Conservation (phyloP, 2,113 vertebrate species). For the Larimichthys crocea region DNA sequence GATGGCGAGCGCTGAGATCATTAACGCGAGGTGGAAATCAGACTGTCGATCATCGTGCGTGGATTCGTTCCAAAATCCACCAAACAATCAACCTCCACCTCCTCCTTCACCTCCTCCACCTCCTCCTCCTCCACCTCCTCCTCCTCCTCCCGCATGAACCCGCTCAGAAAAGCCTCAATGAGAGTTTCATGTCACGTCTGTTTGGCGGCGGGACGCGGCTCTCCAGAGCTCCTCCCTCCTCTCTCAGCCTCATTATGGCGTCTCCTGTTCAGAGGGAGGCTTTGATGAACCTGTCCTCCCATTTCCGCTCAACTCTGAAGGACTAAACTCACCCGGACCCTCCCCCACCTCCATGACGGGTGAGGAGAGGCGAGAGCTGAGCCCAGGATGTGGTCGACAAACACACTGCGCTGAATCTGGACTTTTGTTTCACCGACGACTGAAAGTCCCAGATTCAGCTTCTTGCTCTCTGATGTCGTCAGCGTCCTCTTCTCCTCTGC, state of each 20-base stretch:
- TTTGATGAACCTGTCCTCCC: conserved; percentile 75
- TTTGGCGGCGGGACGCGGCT: conserved; percentile 10
- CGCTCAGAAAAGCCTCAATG: conserved; percentile 31
- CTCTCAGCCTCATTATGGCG: conserved; percentile 64
- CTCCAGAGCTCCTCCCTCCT: conserved; percentile 59
- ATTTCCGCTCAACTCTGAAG: conserved; percentile 69
- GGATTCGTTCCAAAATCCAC: not conserved
- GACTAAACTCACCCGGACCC: conserved; percentile 53
- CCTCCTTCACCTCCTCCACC: too few species aligned
- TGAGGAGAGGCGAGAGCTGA: conserved; percentile 8
- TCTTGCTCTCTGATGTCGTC: too few species aligned
- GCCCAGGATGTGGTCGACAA: not conserved
- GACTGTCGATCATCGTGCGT: not conserved
- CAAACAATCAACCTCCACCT: too few species aligned
- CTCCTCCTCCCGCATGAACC: not conserved
- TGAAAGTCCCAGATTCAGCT: too few species aligned
- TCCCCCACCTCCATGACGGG: not conserved
- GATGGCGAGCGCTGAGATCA: not conserved
- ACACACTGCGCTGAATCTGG: too few species aligned
- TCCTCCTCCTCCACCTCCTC: not conserved
- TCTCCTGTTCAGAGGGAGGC: conserved; percentile 49
- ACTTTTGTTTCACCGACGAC: too few species aligned
- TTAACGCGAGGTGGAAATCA: not conserved
- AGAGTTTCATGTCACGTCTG: conserved; percentile 64
- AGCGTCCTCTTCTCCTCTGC: too few species aligned